Conservation (phyloP, 2,113 vertebrate species). For the Megatriorchis doriae region DNA sequence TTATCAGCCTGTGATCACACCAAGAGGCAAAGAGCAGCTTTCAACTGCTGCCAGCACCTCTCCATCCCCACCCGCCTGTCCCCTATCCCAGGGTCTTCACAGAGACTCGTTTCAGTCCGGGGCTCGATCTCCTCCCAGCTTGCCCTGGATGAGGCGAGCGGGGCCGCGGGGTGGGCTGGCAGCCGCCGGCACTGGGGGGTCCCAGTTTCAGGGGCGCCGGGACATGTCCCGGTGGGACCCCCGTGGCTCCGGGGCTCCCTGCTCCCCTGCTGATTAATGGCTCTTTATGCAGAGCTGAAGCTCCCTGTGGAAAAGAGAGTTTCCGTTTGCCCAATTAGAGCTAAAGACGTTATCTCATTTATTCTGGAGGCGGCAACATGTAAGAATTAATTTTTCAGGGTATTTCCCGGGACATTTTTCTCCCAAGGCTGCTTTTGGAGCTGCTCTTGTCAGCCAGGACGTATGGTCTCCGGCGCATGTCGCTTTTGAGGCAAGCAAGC, state of each 20-base stretch:
- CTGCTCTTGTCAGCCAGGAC: slow-evolving; percentile 23
- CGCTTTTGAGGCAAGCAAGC: background rate
- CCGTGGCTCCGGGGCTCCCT: fast-evolving
- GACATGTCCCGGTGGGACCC: background rate
- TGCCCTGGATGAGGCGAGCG: fast-evolving
- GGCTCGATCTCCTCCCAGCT: background rate
- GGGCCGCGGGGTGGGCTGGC: background rate
- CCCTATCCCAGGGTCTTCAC: background rate
- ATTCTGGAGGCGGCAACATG: slow-evolving; percentile 10
- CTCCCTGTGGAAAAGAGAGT: background rate
- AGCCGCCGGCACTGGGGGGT: fast-evolving
- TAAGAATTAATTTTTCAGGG: background rate
- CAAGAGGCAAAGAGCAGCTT: background rate
- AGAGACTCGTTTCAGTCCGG: fast-evolving
- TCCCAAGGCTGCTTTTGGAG: slow-evolving; percentile 9
- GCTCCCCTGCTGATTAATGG: background rate
- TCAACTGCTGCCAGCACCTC: background rate
- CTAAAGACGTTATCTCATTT: slow-evolving; percentile 13
- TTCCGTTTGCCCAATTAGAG: slow-evolving; percentile 33
- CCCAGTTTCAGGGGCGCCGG: fast-evolving
- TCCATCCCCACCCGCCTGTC: background rate
- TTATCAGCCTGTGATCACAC: background rate
- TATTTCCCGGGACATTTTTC: slow-evolving; percentile 18
- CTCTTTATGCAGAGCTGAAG: background rate
- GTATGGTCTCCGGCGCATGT: background rate